Conservation (phyloP, 2,888 invertebrate species). For the Campopleginae sp. region DNA sequence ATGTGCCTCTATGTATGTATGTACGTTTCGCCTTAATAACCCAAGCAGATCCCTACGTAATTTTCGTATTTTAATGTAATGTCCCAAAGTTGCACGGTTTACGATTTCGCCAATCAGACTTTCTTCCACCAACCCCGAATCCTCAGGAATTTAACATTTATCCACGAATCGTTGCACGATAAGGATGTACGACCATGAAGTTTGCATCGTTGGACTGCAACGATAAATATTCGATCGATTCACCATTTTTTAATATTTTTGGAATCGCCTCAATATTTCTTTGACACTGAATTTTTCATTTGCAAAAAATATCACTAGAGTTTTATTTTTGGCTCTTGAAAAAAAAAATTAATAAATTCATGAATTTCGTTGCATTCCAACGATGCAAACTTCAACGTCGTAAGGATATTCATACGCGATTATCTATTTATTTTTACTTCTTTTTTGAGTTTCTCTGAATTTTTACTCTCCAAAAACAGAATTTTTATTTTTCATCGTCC, state of each 20-base stretch:
- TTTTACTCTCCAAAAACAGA: neutral
- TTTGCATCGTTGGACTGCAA: too few relatives aligned
- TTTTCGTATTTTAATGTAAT: slow-evolving; percentile 48
- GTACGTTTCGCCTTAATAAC: slow-evolving; percentile 52
- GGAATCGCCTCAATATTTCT: too few relatives aligned
- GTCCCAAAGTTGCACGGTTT: slow-evolving; percentile 37
- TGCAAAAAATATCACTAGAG: too few relatives aligned
- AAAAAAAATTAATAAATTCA: too few relatives aligned
- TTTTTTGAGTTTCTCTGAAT: neutral
- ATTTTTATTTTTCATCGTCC: neutral
- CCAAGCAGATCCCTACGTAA: slow-evolving; percentile 48
- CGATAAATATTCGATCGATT: too few relatives aligned
- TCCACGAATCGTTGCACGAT: slow-evolving; percentile 13
- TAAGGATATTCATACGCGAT: neutral
- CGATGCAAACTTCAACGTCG: too few relatives aligned
- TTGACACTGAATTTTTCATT: too few relatives aligned
- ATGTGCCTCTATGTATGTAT: slow-evolving; percentile 11
- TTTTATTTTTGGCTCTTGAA: too few relatives aligned
- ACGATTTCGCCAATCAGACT: slow-evolving; percentile 16
- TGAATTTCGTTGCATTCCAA: too few relatives aligned
- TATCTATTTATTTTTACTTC: neutral
- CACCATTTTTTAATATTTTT: too few relatives aligned
- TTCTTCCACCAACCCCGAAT: neutral
- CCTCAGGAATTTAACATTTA: neutral
- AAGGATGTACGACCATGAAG: too few relatives aligned